Evolutionary conservation across 1,140 invertebrate species (phyloP), one percentile per base, ranked within the genome.

Genomic region (Macrobrachium nipponense): DNA sequence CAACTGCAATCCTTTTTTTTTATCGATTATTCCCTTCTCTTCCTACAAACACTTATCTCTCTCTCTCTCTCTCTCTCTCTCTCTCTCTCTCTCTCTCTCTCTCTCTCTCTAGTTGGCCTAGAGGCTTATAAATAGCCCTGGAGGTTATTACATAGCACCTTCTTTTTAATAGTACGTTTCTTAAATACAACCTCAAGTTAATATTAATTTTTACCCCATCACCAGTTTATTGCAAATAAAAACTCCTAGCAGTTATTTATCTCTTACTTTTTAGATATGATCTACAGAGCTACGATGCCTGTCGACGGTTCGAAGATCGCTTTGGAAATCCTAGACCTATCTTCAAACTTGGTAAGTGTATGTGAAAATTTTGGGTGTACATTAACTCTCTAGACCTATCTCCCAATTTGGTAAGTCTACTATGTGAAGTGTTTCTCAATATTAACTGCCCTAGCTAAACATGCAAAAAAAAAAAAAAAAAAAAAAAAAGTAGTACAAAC

Each of bases 201-300:
- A 10, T 75, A 6, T 51, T 51, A 11, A 14, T 44, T 36, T 75
- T 75, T 44, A 1, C 36, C 20, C 36, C 36, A 43, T 36, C 23
- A 80, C 70, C 61, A 51, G 17, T 4, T 36, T 36, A 36, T 36
- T 36, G 1, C 4, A 36, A 36, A 2, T 36, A 36, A 36, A 36
- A 36, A 36, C 27, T 36, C 1, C 4, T 14, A n/a, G 5, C 17
- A 82, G 4, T 1, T 23, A 6, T 72, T 72, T 23, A 5, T 68
- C 7, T 23, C 27, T 43, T 82, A 44, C 66, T 51, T 59, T 20
- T 11, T 68, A 87, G 83, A 83, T 77, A 77, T 89, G 80, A 87
- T 87, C 27, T 89, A 87, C 82, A 51, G 80, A 70, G 86, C 86
- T 20, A 87, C 82, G 58, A 86, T 85, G 76, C 73, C 80, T 15